Evolutionary conservation across 2,797 vertebrate species (phyloP).

Genomic region (Craterocephalus amniculus): DNA sequence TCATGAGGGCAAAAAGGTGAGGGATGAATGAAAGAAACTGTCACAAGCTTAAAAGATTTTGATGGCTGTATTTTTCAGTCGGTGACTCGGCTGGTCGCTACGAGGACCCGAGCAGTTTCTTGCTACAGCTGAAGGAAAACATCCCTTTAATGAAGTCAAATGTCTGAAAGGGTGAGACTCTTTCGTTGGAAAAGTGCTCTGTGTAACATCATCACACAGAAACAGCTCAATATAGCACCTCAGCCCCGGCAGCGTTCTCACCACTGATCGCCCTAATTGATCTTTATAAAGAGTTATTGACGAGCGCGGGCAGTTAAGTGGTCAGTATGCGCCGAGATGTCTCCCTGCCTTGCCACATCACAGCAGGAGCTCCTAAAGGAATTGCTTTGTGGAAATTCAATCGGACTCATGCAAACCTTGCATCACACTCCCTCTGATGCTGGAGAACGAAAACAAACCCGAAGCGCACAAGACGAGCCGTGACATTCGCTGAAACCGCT

Average conservation of each 20-base stretch:
- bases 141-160: slow-evolving; percentile 68
- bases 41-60: slow-evolving; percentile 56
- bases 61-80: slow-evolving; percentile 49
- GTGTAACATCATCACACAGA: slow-evolving; percentile 63
- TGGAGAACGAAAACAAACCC: slow-evolving; percentile 22
- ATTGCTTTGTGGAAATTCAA: slow-evolving; percentile 31
- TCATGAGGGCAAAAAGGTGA: slow-evolving; percentile 63
- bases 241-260: slow-evolving; percentile 44
- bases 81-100: slow-evolving; percentile 26
- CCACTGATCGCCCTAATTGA: slow-evolving; percentile 72
- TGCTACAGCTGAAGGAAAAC: slow-evolving; percentile 54
- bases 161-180: slow-evolving; percentile 51
- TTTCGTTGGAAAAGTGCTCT: slow-evolving; percentile 35
- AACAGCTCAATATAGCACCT: slow-evolving; percentile 64
- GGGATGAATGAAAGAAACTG: slow-evolving; percentile 52
- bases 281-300: slow-evolving; percentile 78
- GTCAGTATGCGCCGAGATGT: slow-evolving; percentile 59
- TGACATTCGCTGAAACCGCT: slow-evolving; percentile 24
- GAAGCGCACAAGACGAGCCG: slow-evolving; percentile 5
- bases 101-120: slow-evolving; percentile 48
- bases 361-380: slow-evolving; percentile 33
- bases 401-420: slow-evolving; percentile 10
- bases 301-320: slow-evolving; percentile 64
- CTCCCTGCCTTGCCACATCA: slow-evolving; percentile 22
- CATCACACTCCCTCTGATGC: slow-evolving; percentile 1